Base-by-base conservation (phyloP, 2,113 vertebrate species). In the Chionodraco myersi region DNA sequence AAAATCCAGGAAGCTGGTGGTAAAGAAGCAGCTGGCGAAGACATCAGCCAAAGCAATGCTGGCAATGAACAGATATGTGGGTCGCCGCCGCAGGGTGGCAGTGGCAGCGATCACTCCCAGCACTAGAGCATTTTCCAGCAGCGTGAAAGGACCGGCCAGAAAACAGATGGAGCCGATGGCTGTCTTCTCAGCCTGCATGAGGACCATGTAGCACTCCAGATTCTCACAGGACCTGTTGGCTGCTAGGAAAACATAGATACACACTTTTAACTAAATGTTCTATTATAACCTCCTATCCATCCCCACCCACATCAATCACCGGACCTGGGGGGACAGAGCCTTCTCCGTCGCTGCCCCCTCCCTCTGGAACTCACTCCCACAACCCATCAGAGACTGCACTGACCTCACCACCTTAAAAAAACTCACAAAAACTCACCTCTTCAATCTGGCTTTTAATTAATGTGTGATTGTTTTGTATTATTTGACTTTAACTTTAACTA, bases 1-100 rank as follows among this genome's bases (percentile, higher is more conserved):
- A 82, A 99, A 99, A 61, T 94, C 92, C 41, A 99, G 65, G 23
- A 99, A 99, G 79, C 91, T 97, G 85, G 83, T 92, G 82, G 95
- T 95, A 18, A 97, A 99, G 76, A 96, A 93, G 73, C 95, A 86
- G 71, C 97, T 98, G 87, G 97, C 97, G 12, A 98, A 94, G 34
- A 95, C 74, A 77, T 99, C 98, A 0, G 97, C 98, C 76, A 94
- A 81, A 13, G 97, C 97, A 41, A 99, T 77, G 93, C 96, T 99
- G 90, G 94, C 93, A 0, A 98, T 96, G 84, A 99, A 97, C 53
- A 99, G 90, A 84, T 96, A 98, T 0, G 97, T 97, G 36, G 98
- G 97, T 12, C 96, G 95, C 26, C 62, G 92, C 16, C 96, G 95
- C 30, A 95, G 95, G 2, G 79, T 6, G 0, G 84, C 92, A 1